Evolutionary conservation across 53 echinoderm and acorn worm species (phyloP), one percentile per base, ranked within the genome.

Genomic region (Zoroaster sp.): DNA sequence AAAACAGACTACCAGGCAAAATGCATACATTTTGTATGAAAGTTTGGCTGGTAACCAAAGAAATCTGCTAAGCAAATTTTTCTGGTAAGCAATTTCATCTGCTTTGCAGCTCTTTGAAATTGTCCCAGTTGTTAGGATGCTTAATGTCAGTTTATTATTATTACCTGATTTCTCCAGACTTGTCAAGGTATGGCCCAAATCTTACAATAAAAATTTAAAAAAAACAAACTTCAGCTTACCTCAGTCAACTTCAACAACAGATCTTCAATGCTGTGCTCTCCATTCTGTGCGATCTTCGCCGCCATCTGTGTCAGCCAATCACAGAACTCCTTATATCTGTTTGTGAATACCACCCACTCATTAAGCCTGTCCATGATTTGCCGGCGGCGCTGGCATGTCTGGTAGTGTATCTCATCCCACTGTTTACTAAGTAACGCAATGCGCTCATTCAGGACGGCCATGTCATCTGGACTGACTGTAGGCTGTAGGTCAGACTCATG

Each of bases 291-390:
- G 8, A 96, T 91, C 77, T 90, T 94, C 45, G 91, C 83, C 75
- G 96, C 93, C 95, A 96, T 99, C 73, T 94, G 83, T 1, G 93
- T 96, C 91, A 99, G 90, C 99, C 99, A 99, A 94, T 99, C 99
- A 90, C 89, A 96, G 53, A 99, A 76, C 80, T 94, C 99, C 90
- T 95, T 94, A 72, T 93, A 96, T 65, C 74, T 89, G 43, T 91
- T 88, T 17, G 87, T 86, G 86, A 99, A 99, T 33, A 83, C 73
- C 10, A 70, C 71, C 99, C 99, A 99, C 87, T 96, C 94, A 70
- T 91, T 90, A n/a, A 99, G 99, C 91, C 77, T 89, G 85, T 99
- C 99, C 18, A 87, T 76, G 74, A 94, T 93, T 69, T 85, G 89
- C 38, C 94, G 93, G 40, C 94, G 96, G 42, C 91, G 94, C 83